These are phyloP conservation scores for Drosophila pachea DNA, from an alignment of 1,140 invertebrate genomes.

Conservation along the genomic window DNA sequence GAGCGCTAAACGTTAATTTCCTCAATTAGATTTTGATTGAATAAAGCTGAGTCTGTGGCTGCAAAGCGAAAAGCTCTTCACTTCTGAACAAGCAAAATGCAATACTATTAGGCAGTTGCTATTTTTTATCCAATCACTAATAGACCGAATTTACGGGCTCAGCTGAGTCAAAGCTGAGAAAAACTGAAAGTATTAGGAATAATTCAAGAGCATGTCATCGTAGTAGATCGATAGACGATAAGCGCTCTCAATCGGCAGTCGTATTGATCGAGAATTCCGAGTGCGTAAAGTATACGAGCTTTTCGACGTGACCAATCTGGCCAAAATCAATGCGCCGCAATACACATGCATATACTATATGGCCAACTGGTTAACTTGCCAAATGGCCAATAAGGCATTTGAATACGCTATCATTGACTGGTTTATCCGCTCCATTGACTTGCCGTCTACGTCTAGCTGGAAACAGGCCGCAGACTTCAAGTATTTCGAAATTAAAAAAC, in stretches of 20 bases:
- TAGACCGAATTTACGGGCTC: no score
- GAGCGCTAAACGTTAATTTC: constrained; percentile 69
- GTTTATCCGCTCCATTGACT: constrained; percentile 6
- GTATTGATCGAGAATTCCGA: constrained; percentile 27
- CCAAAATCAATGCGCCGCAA: constrained; percentile 23
- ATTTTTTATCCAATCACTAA: no score
- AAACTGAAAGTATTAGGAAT: no score
- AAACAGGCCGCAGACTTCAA: constrained; percentile 32
- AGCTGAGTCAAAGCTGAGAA: no score
- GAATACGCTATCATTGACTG: constrained; percentile 4
- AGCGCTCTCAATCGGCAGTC: neutral
- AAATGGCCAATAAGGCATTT: neutral
- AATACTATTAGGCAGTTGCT: no score
- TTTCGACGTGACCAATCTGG: constrained; percentile 33
- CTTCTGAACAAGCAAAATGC: no score
- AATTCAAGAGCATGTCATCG: no score
- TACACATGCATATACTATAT: neutral
- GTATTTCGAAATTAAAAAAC: constrained; percentile 31
- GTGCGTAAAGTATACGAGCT: constrained; percentile 25
- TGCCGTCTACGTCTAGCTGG: constrained; percentile 3
- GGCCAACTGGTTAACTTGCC: neutral
- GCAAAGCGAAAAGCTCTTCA: no score
- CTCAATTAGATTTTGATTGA: constrained; percentile 65
- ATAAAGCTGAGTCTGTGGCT: constrained; percentile 16
- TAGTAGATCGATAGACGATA: no score